Conservation (phyloP, 2,888 invertebrate species). For the Pristionchus exspectatus region DNA sequence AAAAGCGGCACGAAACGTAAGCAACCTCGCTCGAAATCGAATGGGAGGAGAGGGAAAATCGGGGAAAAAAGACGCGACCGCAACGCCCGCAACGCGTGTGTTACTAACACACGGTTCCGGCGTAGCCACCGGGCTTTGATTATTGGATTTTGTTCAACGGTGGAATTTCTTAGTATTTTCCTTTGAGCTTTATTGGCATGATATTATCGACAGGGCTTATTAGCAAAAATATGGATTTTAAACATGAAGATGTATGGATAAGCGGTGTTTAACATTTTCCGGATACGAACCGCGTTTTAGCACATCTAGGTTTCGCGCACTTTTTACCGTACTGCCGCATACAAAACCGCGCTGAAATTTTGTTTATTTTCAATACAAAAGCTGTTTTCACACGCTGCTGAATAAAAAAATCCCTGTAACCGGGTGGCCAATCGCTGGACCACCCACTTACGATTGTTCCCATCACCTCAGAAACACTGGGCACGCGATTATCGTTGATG, state of each 20-base stretch:
- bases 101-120: not conserved
- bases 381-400: not conserved
- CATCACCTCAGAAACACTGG: not conserved
- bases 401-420: not conserved
- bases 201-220: too few relatives aligned
- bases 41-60: not conserved
- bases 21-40: not conserved
- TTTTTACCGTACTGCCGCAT: not conserved
- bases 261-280: not conserved
- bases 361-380: not conserved
- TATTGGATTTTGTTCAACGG: too few relatives aligned
- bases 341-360: not conserved
- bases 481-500: slow-evolving; percentile 26
- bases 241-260: not conserved
- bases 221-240: too few relatives aligned
- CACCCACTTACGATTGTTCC: not conserved
- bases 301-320: not conserved
- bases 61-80: slow-evolving; percentile 1
- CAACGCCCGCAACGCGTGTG: not conserved
- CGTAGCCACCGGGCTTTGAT: not conserved
- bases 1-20: not conserved
- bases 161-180: too few relatives aligned
- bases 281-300: not conserved
- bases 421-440: not conserved
- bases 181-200: too few relatives aligned